A percentile compares a stretch with the other conserved stretches of the same genome.
Conservation (phyloP, 2,113 vertebrate genomes). For the Maccullochella peelii region DNA sequence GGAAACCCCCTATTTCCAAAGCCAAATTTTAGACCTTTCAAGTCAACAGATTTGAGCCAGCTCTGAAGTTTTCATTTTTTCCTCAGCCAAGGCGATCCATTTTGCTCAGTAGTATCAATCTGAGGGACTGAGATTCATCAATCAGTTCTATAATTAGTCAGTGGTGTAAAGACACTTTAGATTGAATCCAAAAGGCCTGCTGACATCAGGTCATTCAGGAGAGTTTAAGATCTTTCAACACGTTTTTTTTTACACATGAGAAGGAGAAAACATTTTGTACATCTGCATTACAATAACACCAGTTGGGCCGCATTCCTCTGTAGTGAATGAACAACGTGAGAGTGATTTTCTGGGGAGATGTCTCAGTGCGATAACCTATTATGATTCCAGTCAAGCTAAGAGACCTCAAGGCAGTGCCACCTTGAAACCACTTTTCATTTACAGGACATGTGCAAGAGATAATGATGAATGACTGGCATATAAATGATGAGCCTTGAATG, state of each 20-base stretch:
- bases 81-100: slow-evolving; percentile 1
- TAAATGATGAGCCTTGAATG: slow-evolving; percentile 31
- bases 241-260: background rate
- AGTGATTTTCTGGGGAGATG: slow-evolving; percentile 12
- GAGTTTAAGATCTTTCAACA: background rate
- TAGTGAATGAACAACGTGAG: slow-evolving; percentile 21
- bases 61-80: slow-evolving; percentile 20
- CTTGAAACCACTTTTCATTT: slow-evolving; percentile 61
- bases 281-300: slow-evolving; percentile 27
- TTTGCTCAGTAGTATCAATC: background rate
- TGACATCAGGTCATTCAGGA: background rate
- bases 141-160: slow-evolving; percentile 2
- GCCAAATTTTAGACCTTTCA: slow-evolving; percentile 34
- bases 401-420: slow-evolving; percentile 16
- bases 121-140: background rate
- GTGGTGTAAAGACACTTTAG: background rate
- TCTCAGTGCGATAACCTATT: no score
- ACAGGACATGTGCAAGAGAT: slow-evolving; percentile 18
- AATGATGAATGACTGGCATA: slow-evolving; percentile 25
- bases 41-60: slow-evolving; percentile 28
- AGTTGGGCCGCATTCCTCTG: slow-evolving; percentile 65
- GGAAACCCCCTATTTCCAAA: background rate
- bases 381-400: no score
- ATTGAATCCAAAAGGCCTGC: background rate
- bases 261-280: slow-evolving; percentile 22